Percentiles rank a stretch among this genome's conserved stretches.
phyloP scores from a whole-genome alignment of 2,888 invertebrate species.

The Caenorhabditis macrosperma region DNA sequence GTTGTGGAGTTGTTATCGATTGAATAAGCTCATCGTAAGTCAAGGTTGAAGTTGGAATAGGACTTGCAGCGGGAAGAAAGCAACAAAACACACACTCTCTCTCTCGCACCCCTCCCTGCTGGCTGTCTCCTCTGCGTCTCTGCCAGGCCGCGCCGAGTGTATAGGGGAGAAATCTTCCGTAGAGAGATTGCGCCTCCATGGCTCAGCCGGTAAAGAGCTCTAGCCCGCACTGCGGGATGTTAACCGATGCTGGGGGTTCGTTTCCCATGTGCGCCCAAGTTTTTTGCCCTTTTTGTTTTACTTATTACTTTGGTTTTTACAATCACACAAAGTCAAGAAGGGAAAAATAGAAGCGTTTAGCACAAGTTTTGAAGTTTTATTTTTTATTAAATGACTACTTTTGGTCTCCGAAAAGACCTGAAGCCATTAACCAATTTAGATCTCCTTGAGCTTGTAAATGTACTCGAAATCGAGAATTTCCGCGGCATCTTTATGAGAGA shows the following conservation, averaged over 20 bases:
- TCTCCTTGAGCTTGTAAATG: conserved; percentile 34
- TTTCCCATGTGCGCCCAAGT: conserved; percentile 40
- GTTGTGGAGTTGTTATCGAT: too few species aligned
- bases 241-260: conserved; percentile 37
- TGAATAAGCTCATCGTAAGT: too few species aligned
- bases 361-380: conserved; percentile 51
- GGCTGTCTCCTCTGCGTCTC: conserved; percentile 35
- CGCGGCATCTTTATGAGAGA: conserved; percentile 59
- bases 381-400: conserved; percentile 53
- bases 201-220: conserved; percentile 44
- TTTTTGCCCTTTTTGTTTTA: conserved; percentile 58
- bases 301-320: conserved; percentile 56
- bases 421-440: conserved; percentile 50
- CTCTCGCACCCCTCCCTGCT: conserved; percentile 25
- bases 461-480: conserved; percentile 47
- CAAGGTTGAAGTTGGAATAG: too few species aligned
- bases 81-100: conserved; percentile 47
- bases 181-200: conserved; percentile 32
- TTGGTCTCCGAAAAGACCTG: conserved; percentile 55
- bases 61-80: conserved; percentile 26
- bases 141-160: conserved; percentile 50
- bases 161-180: conserved; percentile 34
- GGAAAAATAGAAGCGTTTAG: conserved; percentile 46
- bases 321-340: conserved; percentile 58
- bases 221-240: conserved; percentile 50